A percentile compares a stretch with the other conserved stretches of the same genome.
These are phyloP conservation scores for Drosophila setosimentum DNA, from an alignment of 2,888 invertebrate species.

Conservation along the genomic window DNA sequence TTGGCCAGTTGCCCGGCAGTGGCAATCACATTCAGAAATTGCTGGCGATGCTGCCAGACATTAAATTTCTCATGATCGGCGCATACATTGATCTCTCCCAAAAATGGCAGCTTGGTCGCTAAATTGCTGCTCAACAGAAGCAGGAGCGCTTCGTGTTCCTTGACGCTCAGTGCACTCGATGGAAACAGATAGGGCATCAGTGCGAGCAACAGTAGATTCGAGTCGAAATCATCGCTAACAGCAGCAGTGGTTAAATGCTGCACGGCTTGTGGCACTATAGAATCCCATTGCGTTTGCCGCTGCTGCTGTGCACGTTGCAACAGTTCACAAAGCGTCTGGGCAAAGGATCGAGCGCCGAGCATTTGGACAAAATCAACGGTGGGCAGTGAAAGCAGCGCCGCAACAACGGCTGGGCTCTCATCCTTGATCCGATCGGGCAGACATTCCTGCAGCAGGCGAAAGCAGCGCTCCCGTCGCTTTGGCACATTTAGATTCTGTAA, in stretches of 20 bases:
- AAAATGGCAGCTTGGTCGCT: constrained; percentile 60
- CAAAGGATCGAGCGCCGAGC: constrained; percentile 85
- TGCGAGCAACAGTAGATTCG: constrained; percentile 75
- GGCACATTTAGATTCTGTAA: constrained; percentile 86
- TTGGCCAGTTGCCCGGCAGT: constrained; percentile 30
- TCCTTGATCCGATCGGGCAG: constrained; percentile 89
- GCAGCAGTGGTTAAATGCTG: constrained; percentile 86
- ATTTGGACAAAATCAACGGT: constrained; percentile 84
- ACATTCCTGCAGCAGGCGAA: constrained; percentile 88
- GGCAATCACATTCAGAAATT: constrained; percentile 75
- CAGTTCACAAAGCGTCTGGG: constrained; percentile 86
- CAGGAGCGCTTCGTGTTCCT: constrained; percentile 57
- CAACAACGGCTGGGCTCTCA: constrained; percentile 88
- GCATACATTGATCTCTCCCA: constrained; percentile 52
- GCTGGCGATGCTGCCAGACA: constrained; percentile 66
- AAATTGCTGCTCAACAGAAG: constrained; percentile 73
- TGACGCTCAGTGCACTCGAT: constrained; percentile 28
- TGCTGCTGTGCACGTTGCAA: constrained; percentile 85
- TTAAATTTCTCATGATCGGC: constrained; percentile 40
- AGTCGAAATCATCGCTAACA: constrained; percentile 84
- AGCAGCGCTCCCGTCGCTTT: constrained; percentile 73
- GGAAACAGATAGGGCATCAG: constrained; percentile 82
- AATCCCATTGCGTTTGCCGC: constrained; percentile 83
- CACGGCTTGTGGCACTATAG: constrained; percentile 85
- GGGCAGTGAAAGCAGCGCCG: constrained; percentile 86